Conservation (phyloP, 2,888 invertebrate genomes). For the Diplazon laetatorius region DNA sequence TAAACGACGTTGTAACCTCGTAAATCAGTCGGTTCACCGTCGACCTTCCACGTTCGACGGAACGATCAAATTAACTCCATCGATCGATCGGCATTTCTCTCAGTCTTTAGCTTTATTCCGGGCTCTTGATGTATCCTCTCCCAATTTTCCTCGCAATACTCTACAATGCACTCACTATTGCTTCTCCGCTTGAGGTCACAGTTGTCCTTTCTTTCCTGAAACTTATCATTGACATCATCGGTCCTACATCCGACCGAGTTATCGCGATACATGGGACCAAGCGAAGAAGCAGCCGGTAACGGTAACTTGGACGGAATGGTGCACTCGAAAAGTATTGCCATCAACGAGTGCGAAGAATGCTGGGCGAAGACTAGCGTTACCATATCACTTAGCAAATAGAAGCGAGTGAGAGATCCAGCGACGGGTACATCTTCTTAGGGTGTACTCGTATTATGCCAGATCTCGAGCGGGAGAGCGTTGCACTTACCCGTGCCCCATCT, state of each 20-base stretch:
- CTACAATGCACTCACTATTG: conserved; percentile 7
- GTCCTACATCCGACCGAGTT: conserved; percentile 14
- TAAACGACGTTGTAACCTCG: conserved; percentile 58
- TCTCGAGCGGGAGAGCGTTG: conserved; percentile 63
- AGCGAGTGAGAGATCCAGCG: conserved; percentile 18
- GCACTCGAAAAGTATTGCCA: conserved; percentile 65
- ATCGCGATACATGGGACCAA: conserved; percentile 4
- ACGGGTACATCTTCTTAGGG: conserved; percentile 13
- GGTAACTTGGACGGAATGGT: conserved; percentile 48
- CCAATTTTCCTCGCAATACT: conserved; percentile 1
- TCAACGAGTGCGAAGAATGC: conserved; percentile 56
- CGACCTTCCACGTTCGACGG: conserved; percentile 48
- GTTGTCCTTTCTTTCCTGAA: background rate
- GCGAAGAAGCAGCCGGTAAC: conserved; percentile 20
- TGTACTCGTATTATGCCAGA: conserved; percentile 53
- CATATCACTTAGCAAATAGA: conserved; percentile 29
- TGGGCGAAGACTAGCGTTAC: conserved; percentile 42
- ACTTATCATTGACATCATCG: background rate
- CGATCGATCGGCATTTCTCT: conserved; percentile 51
- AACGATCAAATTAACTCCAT: conserved; percentile 63
- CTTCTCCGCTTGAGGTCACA: background rate
- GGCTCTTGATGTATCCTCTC: background rate
- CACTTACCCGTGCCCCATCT: conserved; percentile 66
- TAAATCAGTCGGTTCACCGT: conserved; percentile 59
- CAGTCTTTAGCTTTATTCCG: conserved; percentile 11